phyloP scores from a whole-genome alignment of 2,888 invertebrate genomes.

The Heliconius cydno region DNA sequence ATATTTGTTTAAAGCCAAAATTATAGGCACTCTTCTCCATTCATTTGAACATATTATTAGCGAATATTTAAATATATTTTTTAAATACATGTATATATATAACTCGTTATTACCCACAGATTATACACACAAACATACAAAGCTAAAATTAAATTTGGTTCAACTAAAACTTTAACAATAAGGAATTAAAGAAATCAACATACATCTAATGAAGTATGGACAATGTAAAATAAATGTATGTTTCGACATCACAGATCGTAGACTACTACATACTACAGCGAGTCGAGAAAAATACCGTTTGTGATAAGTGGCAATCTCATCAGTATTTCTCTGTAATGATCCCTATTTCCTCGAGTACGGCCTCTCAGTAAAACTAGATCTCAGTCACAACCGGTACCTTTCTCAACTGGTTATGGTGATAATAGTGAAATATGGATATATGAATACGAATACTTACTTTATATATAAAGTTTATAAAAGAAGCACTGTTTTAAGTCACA shows the following conservation, averaged over 20 bases:
- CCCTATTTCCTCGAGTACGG: too few relatives aligned
- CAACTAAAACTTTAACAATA: slow-evolving; percentile 16
- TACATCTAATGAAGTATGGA: not conserved
- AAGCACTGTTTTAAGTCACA: not conserved
- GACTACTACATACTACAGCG: not conserved
- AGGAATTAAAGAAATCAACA: not conserved
- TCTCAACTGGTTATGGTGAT: not conserved
- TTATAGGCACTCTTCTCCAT: slow-evolving; percentile 13
- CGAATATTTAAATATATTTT: too few relatives aligned
- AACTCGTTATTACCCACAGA: not conserved
- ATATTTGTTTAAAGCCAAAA: slow-evolving; percentile 13
- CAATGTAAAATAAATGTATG: slow-evolving; percentile 16
- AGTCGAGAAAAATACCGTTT: not conserved
- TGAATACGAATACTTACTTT: slow-evolving; percentile 4
- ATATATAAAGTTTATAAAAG: slow-evolving; percentile 7
- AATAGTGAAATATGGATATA: not conserved
- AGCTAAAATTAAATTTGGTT: slow-evolving; percentile 13
- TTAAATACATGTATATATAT: too few relatives aligned
- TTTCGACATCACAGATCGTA: slow-evolving; percentile 23
- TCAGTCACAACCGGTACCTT: not conserved
- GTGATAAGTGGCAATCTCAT: too few relatives aligned
- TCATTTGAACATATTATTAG: not conserved
- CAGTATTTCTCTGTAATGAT: too few relatives aligned
- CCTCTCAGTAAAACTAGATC: not conserved
- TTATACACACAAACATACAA: not conserved